Conservation (phyloP, 2,888 invertebrate species). For the Epinotia brunnichana region DNA sequence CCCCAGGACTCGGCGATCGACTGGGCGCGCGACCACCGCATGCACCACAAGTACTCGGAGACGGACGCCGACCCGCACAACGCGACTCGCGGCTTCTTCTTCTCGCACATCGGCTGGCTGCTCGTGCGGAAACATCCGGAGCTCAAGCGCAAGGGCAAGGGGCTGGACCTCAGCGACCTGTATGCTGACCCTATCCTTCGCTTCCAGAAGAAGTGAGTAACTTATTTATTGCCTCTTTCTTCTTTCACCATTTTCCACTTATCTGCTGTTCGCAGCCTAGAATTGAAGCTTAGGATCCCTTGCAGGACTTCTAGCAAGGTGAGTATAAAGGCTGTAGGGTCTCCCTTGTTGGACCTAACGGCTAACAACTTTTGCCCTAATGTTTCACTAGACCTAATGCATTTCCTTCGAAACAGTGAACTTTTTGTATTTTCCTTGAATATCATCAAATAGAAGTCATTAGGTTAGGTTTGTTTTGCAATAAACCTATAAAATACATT, state of each 20-base stretch:
- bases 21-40: conserved; percentile 92
- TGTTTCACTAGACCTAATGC: too few relatives aligned
- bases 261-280: neutral
- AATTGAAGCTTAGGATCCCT: too few relatives aligned
- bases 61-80: conserved; percentile 98
- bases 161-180: conserved; percentile 93
- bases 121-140: conserved; percentile 95
- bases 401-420: too few relatives aligned
- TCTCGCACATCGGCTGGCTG: conserved; percentile 98
- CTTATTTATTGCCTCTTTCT: neutral
- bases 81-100: conserved; percentile 96
- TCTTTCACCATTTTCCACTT: neutral
- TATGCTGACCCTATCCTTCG: conserved; percentile 90
- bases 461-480: too few relatives aligned
- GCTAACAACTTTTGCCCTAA: too few relatives aligned
- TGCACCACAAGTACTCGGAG: conserved; percentile 96
- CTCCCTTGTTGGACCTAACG: too few relatives aligned
- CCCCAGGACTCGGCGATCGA: conserved; percentile 89
- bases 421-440: too few relatives aligned
- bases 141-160: conserved; percentile 92
- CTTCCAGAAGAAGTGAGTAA: conserved; percentile 93
- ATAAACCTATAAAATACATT: too few relatives aligned
- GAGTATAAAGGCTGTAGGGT: too few relatives aligned
- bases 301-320: too few relatives aligned
- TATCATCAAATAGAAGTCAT: too few relatives aligned